phyloP scores from a whole-genome alignment of 2,888 invertebrate genomes.

The Drosophila stalkeri region DNA sequence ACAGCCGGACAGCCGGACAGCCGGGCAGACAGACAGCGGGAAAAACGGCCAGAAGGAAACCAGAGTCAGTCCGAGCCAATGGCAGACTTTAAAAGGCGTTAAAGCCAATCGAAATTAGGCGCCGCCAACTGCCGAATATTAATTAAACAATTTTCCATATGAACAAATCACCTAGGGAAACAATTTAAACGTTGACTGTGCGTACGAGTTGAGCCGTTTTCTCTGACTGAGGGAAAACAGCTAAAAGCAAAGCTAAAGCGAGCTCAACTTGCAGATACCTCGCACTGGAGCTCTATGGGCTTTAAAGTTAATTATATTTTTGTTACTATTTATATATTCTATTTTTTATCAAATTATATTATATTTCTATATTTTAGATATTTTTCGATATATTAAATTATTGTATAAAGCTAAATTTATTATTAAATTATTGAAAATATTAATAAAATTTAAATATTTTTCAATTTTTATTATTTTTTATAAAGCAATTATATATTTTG shows the following conservation, averaged over 20 bases:
- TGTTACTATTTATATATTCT: too few relatives aligned
- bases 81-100: conserved; percentile 25
- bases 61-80: background rate
- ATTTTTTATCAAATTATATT: too few relatives aligned
- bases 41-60: background rate
- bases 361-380: too few relatives aligned
- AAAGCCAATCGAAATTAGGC: conserved; percentile 26
- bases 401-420: too few relatives aligned
- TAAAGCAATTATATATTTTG: too few relatives aligned
- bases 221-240: background rate
- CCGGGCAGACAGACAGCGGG: background rate
- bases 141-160: conserved; percentile 56
- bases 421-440: too few relatives aligned
- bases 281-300: background rate
- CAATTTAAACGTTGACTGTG: conserved; percentile 10
- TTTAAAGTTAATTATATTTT: background rate
- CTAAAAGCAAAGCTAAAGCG: background rate
- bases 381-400: too few relatives aligned
- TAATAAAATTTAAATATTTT: too few relatives aligned
- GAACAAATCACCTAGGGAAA: conserved; percentile 31
- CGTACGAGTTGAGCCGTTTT: background rate
- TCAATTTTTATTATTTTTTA: too few relatives aligned
- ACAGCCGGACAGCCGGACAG: conserved; percentile 9
- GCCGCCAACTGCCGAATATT: conserved; percentile 37
- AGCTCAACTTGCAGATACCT: background rate